phyloP scores from a whole-genome alignment of 2,888 invertebrate genomes.

The Zaprionus lineosus region DNA sequence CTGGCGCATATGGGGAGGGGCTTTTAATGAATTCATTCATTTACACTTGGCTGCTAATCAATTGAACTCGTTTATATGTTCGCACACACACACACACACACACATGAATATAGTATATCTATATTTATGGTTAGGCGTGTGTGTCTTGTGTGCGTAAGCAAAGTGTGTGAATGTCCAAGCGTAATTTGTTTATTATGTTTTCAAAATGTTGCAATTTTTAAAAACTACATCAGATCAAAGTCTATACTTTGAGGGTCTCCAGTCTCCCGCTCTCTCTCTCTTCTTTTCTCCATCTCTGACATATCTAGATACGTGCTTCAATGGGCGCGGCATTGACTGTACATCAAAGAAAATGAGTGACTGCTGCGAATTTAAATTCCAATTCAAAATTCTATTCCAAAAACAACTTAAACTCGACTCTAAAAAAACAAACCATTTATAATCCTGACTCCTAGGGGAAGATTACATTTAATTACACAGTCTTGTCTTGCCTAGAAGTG shows the following conservation, averaged over 20 bases:
- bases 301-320: neutral
- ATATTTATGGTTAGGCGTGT: slow-evolving; percentile 9
- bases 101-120: slow-evolving; percentile 4
- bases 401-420: slow-evolving; percentile 8
- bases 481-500: no score
- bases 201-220: slow-evolving; percentile 38
- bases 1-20: slow-evolving; percentile 1
- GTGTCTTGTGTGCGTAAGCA: neutral
- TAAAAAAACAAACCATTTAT: no score
- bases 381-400: slow-evolving; percentile 12
- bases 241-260: no score
- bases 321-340: slow-evolving; percentile 35
- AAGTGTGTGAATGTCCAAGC: neutral
- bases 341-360: no score
- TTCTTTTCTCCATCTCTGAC: neutral
- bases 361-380: slow-evolving; percentile 10
- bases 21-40: slow-evolving; percentile 72
- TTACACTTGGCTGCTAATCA: slow-evolving; percentile 70
- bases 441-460: neutral
- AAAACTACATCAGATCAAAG: no score
- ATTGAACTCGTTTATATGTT: slow-evolving; percentile 68
- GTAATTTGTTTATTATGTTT: slow-evolving; percentile 2
- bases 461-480: no score
- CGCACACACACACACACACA: neutral
- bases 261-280: no score